These are phyloP conservation scores for Ciconia nigra DNA, from an alignment of 2,797 vertebrate genomes.

Conservation along the genomic window DNA sequence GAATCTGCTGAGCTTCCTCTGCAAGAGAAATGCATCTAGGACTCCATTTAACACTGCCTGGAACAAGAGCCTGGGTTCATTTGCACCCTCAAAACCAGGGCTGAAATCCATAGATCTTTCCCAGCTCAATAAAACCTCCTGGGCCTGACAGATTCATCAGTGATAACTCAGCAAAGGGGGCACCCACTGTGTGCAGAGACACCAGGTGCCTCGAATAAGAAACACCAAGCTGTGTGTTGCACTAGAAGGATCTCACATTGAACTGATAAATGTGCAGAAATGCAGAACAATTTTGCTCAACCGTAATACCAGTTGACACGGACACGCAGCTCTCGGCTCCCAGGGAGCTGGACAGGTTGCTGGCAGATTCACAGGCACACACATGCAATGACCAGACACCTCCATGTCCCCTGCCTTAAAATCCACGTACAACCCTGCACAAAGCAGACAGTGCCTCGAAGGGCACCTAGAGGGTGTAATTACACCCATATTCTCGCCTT, in stretches of 20 bases:
- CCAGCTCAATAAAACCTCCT: conserved; percentile 56
- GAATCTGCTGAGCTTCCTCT: conserved; percentile 31
- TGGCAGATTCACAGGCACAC: background rate
- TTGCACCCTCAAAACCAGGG: conserved; percentile 31
- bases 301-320: accelerated
- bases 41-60: conserved; percentile 57
- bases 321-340: background rate
- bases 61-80: background rate
- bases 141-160: conserved; percentile 58
- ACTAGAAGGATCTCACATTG: background rate
- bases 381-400: background rate
- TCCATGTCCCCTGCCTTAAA: background rate
- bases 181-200: background rate
- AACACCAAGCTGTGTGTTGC: background rate
- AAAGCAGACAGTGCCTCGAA: background rate
- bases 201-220: background rate
- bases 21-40: background rate
- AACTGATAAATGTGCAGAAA: background rate
- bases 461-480: background rate
- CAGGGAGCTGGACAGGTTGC: background rate
- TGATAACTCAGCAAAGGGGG: background rate
- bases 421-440: background rate
- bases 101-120: conserved; percentile 58
- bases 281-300: background rate
- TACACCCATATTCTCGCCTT: background rate